Evolutionary conservation across 2,888 invertebrate species (phyloP), one percentile per base, ranked within the genome.

Genomic region (Nemapogon koenigi): DNA sequence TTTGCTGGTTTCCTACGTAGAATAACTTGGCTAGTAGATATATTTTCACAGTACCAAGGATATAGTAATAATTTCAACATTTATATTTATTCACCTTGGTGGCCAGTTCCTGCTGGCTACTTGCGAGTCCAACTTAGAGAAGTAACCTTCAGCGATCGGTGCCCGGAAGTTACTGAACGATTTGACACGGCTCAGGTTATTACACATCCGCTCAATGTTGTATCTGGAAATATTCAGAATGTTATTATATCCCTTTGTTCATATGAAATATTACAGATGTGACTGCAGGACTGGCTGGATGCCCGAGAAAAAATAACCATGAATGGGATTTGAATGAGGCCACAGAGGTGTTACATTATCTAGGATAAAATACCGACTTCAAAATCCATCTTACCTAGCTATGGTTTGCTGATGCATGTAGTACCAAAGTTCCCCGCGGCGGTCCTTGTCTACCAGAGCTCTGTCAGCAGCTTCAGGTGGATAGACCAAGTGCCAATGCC

Each of bases 401-500:
- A 85, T 64, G 39, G 88, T 81, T 63, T 88, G 88, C 53, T 88
- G 81, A 50, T 90, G 90, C 89, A 90, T 89, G 54, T 89, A 90
- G 53, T 87, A 91, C 71, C 90, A 90, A 13, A 91, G 80, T 55
- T 90, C 90, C 1, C 90, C 90, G 3, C 90, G 81, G 6, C 90
- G 72, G 65, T 91, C 88, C 62, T 89, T 89, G 51, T 75, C 62
- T 33, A 87, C 86, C 44, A 87, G 83, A 41, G 57, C 50, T 10
- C 71, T 63, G 46, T 82, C 71, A 0, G 82, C 66, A 0, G 86
- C 83, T 47, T 87, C 86, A 61, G 87, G 87, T 0, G 92, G 92
- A 61, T 92, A 93, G 2, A 93, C 91, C 47, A 93, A 80, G 63
- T 94, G 93, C 93, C 92, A 93, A 58, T 93, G 92, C 92, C 93